Conservation (phyloP, 2,888 invertebrate species). For the Acrobasis suavella region DNA sequence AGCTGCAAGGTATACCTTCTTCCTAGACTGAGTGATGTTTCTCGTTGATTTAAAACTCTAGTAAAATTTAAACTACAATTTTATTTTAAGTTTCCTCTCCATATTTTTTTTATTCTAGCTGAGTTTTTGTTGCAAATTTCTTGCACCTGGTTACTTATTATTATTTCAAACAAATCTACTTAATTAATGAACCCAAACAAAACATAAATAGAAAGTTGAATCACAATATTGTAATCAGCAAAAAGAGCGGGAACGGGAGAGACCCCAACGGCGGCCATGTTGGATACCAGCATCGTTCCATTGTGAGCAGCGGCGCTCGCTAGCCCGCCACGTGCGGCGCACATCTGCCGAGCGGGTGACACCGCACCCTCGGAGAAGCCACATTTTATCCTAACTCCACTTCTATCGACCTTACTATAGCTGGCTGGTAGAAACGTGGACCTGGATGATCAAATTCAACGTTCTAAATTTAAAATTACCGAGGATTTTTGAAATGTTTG, state of each 20-base stretch:
- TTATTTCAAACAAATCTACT: background rate
- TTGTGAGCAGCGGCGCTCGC: slow-evolving; percentile 62
- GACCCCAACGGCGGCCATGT: slow-evolving; percentile 66
- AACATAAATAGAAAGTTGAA: slow-evolving; percentile 1
- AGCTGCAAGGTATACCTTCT: too few species aligned
- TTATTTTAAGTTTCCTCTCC: too few species aligned
- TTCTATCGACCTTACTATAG: slow-evolving; percentile 12
- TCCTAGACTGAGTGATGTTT: too few species aligned
- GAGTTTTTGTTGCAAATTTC: too few species aligned
- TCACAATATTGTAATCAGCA: slow-evolving; percentile 31
- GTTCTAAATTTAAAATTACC: background rate
- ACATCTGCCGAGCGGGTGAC: slow-evolving; percentile 63
- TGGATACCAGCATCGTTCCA: slow-evolving; percentile 59
- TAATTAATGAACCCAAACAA: background rate
- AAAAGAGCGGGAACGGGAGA: slow-evolving; percentile 78
- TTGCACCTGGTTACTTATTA: background rate
- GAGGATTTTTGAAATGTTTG: too few species aligned
- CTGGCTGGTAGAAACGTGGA: slow-evolving; percentile 7
- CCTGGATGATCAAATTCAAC: background rate
- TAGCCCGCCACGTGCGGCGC: slow-evolving; percentile 60
- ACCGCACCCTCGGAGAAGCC: slow-evolving; percentile 49
- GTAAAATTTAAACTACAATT: too few species aligned
- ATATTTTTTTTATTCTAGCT: too few species aligned
- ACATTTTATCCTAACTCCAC: slow-evolving; percentile 38
- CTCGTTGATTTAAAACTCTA: too few species aligned